These are phyloP conservation scores for Paramisgurnus dabryanus DNA, from an alignment of 2,113 vertebrate genomes.

Conservation along the genomic window DNA sequence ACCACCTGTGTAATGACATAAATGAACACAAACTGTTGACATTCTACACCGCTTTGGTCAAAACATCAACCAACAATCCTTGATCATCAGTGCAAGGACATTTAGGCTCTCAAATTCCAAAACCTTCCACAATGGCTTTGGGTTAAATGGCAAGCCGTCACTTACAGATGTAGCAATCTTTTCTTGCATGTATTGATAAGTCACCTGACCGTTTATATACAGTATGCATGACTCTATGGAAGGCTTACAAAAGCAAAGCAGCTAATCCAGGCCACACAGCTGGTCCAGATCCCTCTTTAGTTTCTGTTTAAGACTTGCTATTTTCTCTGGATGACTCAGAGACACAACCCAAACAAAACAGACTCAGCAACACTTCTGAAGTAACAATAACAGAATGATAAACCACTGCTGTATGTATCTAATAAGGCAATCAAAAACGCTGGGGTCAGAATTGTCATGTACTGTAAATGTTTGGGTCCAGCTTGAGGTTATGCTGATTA, in stretches of 20 bases:
- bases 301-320: constrained; percentile 40
- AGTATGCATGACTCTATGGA: background rate
- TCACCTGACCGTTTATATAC: background rate
- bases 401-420: background rate
- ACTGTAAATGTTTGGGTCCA: too few relatives aligned
- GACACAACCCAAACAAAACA: constrained; percentile 18
- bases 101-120: constrained; percentile 1
- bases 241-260: constrained; percentile 44
- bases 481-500: too few relatives aligned
- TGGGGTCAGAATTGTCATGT: background rate
- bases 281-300: constrained; percentile 1
- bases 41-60: constrained; percentile 29
- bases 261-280: constrained; percentile 46
- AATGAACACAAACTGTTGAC: constrained; percentile 22
- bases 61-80: constrained; percentile 38
- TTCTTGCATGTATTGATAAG: background rate
- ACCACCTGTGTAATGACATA: background rate
- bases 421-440: background rate
- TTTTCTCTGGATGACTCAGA: constrained; percentile 25
- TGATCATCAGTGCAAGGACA: constrained; percentile 1
- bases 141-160: background rate
- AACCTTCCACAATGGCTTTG: background rate
- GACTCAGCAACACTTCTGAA: background rate
- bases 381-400: constrained; percentile 6
- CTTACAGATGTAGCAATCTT: background rate